Evolutionary conservation across 2,888 invertebrate species (phyloP), one percentile per base, ranked within the genome.

Genomic region (Macrophya annulata): DNA sequence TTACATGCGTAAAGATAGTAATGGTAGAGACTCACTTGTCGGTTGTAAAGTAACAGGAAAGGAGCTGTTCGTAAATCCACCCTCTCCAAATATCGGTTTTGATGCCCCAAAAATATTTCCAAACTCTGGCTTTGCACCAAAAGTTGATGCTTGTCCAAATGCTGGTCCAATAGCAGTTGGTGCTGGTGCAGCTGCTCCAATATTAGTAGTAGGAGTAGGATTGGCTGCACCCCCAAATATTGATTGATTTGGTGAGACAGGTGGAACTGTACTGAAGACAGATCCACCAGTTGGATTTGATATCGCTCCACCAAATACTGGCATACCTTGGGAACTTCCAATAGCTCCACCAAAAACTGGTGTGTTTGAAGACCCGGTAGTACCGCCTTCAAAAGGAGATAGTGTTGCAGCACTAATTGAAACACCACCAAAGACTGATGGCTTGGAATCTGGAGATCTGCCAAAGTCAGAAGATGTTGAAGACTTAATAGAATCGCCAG

Each of bases 71-170:
- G 90, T 91, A 85, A 93, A 92, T 15, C 89, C 88, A 82, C 87
- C 87, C 17, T 90, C 90, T n/a, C 90, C 90, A 31, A 92, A 92
- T 15, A 89, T 89, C 0, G 90, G 87, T 85, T 90, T 91, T 0
- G 89, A 84, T 9, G 87, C 84, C 5, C 90, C 91, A 71, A 93
- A 92, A 4, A 90, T 88, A 15, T 90, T 87, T 10, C 92, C 92
- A 83, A 93, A 93, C 2, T 90, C 89, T 12, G 93, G 90, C 85
- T 92, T 92, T 0, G 89, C 65, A 6, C 91, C 92, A 85, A 93
- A 93, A 3, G 91, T 83, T 0, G 92, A 85, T 48, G 90, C 40
- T 55, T 91, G 91, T 10, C 93, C 92, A 51, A 93, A 93, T 0
- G 88, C 65, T 76, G 87, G 83, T 12, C 51, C 85, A 37, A 87